A percentile compares a stretch with the other conserved stretches of the same genome.
Evolutionary conservation across 23 tunicate species (phyloP).

Genomic region (Ciona savignyi): DNA sequence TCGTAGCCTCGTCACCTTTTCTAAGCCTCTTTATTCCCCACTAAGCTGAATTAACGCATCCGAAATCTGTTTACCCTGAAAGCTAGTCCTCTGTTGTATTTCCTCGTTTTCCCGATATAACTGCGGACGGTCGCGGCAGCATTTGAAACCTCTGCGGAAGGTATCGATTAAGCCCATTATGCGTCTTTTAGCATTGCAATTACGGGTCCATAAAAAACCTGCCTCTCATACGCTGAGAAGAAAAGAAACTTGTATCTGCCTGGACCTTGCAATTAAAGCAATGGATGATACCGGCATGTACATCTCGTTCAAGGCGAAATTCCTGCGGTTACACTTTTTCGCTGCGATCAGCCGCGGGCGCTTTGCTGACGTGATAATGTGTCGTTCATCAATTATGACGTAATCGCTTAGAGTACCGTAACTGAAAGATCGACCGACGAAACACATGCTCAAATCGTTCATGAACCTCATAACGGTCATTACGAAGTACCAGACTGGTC

Average conservation of each 20-base stretch:
- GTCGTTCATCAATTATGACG: slow-evolving; percentile 1
- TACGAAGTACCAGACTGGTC: too few relatives aligned
- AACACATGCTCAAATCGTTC: too few relatives aligned
- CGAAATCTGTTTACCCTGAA: not conserved
- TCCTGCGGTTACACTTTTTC: not conserved
- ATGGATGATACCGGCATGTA: not conserved
- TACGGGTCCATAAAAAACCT: not conserved
- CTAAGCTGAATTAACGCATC: not conserved
- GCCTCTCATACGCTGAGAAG: not conserved
- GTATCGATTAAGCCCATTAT: not conserved
- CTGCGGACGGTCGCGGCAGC: not conserved
- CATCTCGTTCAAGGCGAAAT: not conserved
- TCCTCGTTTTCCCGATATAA: not conserved
- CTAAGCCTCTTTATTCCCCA: not conserved
- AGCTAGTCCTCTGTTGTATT: not conserved
- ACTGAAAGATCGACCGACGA: too few relatives aligned
- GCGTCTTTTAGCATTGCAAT: not conserved
- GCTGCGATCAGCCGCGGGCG: not conserved
- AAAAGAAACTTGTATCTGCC: not conserved
- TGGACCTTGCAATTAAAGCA: not conserved
- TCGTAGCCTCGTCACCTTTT: not conserved
- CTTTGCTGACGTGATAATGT: not conserved
- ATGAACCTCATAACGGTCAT: too few relatives aligned
- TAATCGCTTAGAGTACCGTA: too few relatives aligned
- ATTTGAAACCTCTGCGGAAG: not conserved